Percentiles rank a stretch among this genome's conserved stretches.
phyloP scores from a whole-genome alignment of 2,888 invertebrate genomes.

The Tipula vernalis region DNA sequence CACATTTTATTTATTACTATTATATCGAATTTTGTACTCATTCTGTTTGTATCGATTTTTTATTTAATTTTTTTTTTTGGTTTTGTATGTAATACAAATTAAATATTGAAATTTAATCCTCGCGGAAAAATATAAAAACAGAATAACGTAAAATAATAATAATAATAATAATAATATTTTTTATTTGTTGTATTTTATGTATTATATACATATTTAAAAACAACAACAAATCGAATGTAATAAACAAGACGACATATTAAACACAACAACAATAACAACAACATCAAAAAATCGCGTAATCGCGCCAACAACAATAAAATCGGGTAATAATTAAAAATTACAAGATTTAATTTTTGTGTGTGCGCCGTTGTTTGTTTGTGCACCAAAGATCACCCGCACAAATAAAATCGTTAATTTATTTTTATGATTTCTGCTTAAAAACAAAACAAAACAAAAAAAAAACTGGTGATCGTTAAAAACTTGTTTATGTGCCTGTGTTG shows the following conservation, averaged over 20 bases:
- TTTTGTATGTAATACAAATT: background rate
- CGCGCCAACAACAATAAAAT: background rate
- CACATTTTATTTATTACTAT: background rate
- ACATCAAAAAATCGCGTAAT: background rate
- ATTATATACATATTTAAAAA: background rate
- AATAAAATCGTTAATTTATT: background rate
- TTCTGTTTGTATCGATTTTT: background rate
- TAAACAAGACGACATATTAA: background rate
- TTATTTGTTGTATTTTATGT: background rate
- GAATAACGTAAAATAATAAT: background rate
- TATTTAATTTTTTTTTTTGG: background rate
- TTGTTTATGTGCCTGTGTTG: background rate
- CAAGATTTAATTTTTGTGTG: background rate
- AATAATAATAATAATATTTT: background rate
- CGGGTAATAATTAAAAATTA: background rate
- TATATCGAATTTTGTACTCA: background rate
- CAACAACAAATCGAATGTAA: background rate
- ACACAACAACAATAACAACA: background rate
- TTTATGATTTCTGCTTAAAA: background rate
- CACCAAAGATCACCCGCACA: constrained; percentile 4
- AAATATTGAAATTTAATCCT: background rate
- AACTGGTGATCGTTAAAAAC: background rate
- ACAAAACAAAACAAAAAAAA: background rate
- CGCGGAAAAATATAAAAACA: background rate
- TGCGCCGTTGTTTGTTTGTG: background rate